phyloP scores from a whole-genome alignment of 2,113 vertebrate genomes.

The Tylochromis polylepis region DNA sequence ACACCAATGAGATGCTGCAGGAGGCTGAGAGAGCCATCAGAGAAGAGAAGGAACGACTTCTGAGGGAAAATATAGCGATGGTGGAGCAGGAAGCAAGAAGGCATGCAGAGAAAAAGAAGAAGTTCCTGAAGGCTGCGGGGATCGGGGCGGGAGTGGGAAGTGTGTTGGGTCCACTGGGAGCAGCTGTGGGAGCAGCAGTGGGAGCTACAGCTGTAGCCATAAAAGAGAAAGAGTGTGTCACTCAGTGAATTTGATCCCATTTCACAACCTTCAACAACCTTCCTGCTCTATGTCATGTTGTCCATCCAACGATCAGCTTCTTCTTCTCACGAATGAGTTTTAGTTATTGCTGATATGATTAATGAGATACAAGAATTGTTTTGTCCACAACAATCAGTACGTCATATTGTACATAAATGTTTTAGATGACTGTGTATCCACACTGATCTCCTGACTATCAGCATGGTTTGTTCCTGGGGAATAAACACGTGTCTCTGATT shows the following conservation, averaged over 20 bases:
- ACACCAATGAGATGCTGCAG: not conserved
- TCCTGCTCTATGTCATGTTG: no score
- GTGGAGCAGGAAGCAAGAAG: not conserved
- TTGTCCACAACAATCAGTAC: no score
- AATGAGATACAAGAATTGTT: no score
- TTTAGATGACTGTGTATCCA: no score
- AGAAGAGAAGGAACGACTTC: not conserved
- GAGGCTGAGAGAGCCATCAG: not conserved
- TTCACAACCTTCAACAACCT: fast-evolving
- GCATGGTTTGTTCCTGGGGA: no score
- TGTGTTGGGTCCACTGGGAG: not conserved
- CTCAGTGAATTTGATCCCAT: not conserved
- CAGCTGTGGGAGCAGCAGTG: not conserved
- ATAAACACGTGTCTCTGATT: no score
- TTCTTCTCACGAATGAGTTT: no score
- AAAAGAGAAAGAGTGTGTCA: not conserved
- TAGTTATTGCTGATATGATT: no score
- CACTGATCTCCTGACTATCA: no score
- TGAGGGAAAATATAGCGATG: not conserved
- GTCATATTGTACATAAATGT: no score
- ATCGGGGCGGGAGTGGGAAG: not conserved
- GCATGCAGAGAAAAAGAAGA: not conserved
- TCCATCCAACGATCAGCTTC: no score
- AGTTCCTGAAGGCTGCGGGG: not conserved
- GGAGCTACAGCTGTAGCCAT: fast-evolving